Conservation (phyloP, 2,113 vertebrate genomes). For the human (Homo sapiens) region GRCh38 chr16:82774001-82774500, state of each 20-base stretch:
- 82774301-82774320: neutral
- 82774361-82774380: neutral
- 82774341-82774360: neutral
- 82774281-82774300: neutral
- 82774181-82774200: neutral
- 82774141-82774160: neutral
- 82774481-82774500: neutral
- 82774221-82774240: too few relatives aligned
- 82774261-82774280: neutral
- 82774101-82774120: neutral
- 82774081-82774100: neutral
- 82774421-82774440: rapidly evolving
- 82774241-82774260: neutral
- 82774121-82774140: neutral
- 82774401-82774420: neutral
- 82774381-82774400: neutral
- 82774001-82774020: too few relatives aligned
- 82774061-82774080: too few relatives aligned
- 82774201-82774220: too few relatives aligned
- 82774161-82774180: neutral
- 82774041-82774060: too few relatives aligned
- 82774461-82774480: neutral
- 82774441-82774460: neutral
- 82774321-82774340: neutral
- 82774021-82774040: too few relatives aligned